These are phyloP conservation scores for Sardinella longiceps DNA, from an alignment of 2,797 vertebrate species.

Conservation along the genomic window DNA sequence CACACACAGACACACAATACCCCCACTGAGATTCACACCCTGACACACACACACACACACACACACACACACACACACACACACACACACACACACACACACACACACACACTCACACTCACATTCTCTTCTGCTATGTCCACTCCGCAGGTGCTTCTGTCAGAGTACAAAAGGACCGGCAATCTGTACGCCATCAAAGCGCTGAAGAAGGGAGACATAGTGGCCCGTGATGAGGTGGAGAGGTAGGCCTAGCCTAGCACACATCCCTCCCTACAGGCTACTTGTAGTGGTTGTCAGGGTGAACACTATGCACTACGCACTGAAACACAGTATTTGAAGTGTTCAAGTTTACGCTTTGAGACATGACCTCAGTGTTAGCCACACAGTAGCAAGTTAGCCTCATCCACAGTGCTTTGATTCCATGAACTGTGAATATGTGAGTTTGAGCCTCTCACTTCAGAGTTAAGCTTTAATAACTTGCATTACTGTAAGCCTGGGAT, in stretches of 20 bases:
- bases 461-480: background rate
- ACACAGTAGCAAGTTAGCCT: too few relatives aligned
- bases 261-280: background rate
- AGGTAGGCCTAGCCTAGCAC: constrained; percentile 67
- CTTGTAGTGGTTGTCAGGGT: too few relatives aligned
- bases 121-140: background rate
- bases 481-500: background rate
- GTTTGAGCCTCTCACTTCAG: background rate
- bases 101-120: background rate
- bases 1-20: background rate
- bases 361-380: too few relatives aligned
- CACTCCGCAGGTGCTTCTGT: constrained; percentile 72
- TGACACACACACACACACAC: background rate
- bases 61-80: background rate
- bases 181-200: constrained; percentile 87
- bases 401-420: background rate
- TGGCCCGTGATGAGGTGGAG: constrained; percentile 87
- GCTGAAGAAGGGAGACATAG: constrained; percentile 91
- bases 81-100: background rate
- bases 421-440: background rate
- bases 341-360: too few relatives aligned
- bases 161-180: constrained; percentile 77
- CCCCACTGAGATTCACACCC: background rate
- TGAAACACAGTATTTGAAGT: too few relatives aligned
- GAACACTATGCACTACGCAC: background rate